Evolutionary conservation across 2,888 invertebrate species (phyloP), one percentile per base, ranked within the genome.

Genomic region (Apocheima hispidaria): DNA sequence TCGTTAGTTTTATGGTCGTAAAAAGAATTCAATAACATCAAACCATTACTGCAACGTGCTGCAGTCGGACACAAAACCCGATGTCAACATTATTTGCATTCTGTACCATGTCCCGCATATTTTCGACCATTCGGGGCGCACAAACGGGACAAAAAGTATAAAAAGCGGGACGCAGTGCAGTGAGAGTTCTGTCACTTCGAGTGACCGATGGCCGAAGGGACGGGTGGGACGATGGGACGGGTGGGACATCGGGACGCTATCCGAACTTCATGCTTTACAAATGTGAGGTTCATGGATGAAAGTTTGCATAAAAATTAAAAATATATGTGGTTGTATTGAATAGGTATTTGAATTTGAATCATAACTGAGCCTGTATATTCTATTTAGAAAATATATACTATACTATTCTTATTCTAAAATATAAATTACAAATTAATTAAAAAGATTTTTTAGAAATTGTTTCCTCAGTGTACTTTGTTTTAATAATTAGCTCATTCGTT

Each of bases 81-180:
- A 49, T 54, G 54, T 60, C 54, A 60, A 50, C 54, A 49, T 43
- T 36, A 60, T 60, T 54, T 60, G 49, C 54, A 60, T 60, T 60
- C 60, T n/a, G 48, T 40, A 48, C 33, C n/a, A 30, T 26, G 54
- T 43, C 36, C 43, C 38, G 49, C 26, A 43, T 60, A 50, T 60
- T 41, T 60, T 60, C 40, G 33, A 53, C 53, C 51, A 58, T 46
- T 18, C 33, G 26, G 41, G 36, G 43, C 36, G 26, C 18, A 54
- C 16, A 53, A 54, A 16, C 16, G 5, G 50, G 16, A 21, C 14
- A 21, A 49, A 49, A 36, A 20, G 23, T 2, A 23, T 6, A 36
- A 36, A 49, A 38, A 46, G 5, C 20, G 6, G 46, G 16, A 33
- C 20, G 38, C 41, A n/a, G n/a, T 54, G 54, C 60, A 54, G 60